These are phyloP conservation scores for Microvelia longipes DNA, from an alignment of 1,140 invertebrate species.

Conservation along the genomic window DNA sequence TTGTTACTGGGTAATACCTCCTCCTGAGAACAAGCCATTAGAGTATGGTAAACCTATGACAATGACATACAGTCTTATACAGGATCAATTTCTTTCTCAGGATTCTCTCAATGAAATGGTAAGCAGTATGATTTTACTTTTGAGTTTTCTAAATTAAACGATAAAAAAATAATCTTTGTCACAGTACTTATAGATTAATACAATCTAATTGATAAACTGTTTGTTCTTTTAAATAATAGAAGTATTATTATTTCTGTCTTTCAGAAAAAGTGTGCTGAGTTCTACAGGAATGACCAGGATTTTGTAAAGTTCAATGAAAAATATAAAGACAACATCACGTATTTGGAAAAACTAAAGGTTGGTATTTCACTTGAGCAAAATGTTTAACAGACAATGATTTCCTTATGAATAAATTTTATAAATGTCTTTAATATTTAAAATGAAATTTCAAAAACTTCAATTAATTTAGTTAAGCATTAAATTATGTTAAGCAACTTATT, in stretches of 20 bases:
- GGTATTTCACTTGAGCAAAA: slow-evolving; percentile 7
- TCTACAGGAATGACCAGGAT: slow-evolving; percentile 63
- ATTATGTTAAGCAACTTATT: not conserved
- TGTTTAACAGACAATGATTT: not conserved
- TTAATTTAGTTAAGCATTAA: not conserved
- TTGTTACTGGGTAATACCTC: slow-evolving; percentile 87
- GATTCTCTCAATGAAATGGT: slow-evolving; percentile 74
- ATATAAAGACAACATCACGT: slow-evolving; percentile 55
- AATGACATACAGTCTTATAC: slow-evolving; percentile 65
- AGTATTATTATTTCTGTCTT: too few species aligned
- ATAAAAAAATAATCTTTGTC: too few species aligned
- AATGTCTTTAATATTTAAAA: not conserved
- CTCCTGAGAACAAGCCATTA: slow-evolving; percentile 72
- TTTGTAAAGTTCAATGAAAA: slow-evolving; percentile 59
- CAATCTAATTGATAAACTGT: too few species aligned
- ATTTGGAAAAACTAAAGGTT: slow-evolving; percentile 62
- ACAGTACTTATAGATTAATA: too few species aligned
- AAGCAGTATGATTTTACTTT: slow-evolving; percentile 14
- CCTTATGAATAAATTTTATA: not conserved
- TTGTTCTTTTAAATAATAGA: too few species aligned
- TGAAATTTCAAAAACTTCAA: too few species aligned
- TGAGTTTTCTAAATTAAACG: too few species aligned
- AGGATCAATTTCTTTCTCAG: slow-evolving; percentile 65
- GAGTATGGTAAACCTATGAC: slow-evolving; percentile 83
- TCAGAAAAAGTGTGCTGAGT: slow-evolving; percentile 63